Base-by-base conservation (phyloP, 2,888 invertebrate genomes). In the Microplitis manilae region DNA sequence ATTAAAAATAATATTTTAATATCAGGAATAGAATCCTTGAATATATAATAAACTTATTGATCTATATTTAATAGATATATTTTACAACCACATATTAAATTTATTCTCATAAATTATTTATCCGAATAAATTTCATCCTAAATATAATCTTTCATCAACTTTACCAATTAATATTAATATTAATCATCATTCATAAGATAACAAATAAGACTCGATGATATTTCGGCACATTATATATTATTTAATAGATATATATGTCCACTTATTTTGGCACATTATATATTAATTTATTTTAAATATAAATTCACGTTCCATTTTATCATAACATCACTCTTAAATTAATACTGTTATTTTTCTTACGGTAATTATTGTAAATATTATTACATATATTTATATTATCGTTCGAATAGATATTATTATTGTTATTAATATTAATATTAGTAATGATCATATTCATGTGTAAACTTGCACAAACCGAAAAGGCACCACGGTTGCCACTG, bases 271-370 rank as follows among this genome's bases (percentile, higher is more conserved):
- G 50, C 50, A 50, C 50, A 50, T 50, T n/a, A 62, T 50, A 39
- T n/a, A 62, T 65, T 60, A 60, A 75, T 65, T 61, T 60, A 40
- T 76, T 68, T 73, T 68, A 38, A 59, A 39, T 38, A 20, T 50
- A 9, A 41, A 75, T 77, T 20, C 67, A 77, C 59, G 69, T 72
- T 41, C 5, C 7, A 68, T 59, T 6, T 62, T 50, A 50, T 50
- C 50, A 50, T 13, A 50, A 50, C 50, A 50, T 13, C 13, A 8
- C 8, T 13, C 50, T 50, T 8, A 50, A 9, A 6, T 9, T 41
- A 9, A 41, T 50, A 50, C 13, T 50, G 50, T 50, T 13, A 50
- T 50, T 50, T 50, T 50, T 50, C 8, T 13, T 13, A 50, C 5
- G 13, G 13, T 50, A 50, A 50, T 13, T 13, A 50, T 50, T 50